Evolutionary conservation across 2,113 vertebrate species (phyloP), one percentile per base, ranked within the genome.

Genomic region (Labrus mixtus): DNA sequence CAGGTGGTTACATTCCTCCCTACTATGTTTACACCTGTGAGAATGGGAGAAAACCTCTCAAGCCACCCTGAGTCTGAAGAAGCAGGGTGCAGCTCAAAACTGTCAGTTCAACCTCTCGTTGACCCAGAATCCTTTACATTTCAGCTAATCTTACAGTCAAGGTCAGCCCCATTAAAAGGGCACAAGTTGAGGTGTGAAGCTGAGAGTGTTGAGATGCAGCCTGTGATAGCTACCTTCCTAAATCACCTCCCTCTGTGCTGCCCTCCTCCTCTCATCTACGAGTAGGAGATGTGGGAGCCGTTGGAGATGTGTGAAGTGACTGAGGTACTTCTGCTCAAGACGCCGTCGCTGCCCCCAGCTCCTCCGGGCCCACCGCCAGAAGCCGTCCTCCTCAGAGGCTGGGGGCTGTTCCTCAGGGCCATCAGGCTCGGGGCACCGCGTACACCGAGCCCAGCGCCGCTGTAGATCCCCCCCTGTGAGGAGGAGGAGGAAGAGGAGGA

Each of bases 231-330:
- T 84, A 88, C 88, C 82, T 71, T 86, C 73, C 77, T 70, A 86
- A 69, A 81, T 58, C 43, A 9, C 58, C 53, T 22, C 59, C 39
- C 29, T 20, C 37, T 58, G 70, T 10, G n/a, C 33, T 39, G 9
- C 43, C n/a, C 50, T 74, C 65, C 54, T 59, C 33, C 22, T 20
- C 23, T 37, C 22, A 58, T 87, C 92, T 96, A 97, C 69, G 96
- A 97, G 87, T 97, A 97, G 73, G 96, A 96, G 78, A 96, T 93
- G 76, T 97, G 96, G 56, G 97, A 97, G 68, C 96, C 96, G 0
- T 97, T 97, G 39, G 97, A 95, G 91, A 97, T 97, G 92, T 97
- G 97, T 12, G 97, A 97, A 33, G 97, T 96, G 51, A 97, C 96
- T 11, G 96, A 97, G 71, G 97, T 97, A 87, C 96, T 97, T 13